Percentiles rank a stretch among this genome's conserved stretches.
These are phyloP conservation scores for Leiothrix lutea DNA, from an alignment of 2,113 vertebrate species.

Conservation along the genomic window DNA sequence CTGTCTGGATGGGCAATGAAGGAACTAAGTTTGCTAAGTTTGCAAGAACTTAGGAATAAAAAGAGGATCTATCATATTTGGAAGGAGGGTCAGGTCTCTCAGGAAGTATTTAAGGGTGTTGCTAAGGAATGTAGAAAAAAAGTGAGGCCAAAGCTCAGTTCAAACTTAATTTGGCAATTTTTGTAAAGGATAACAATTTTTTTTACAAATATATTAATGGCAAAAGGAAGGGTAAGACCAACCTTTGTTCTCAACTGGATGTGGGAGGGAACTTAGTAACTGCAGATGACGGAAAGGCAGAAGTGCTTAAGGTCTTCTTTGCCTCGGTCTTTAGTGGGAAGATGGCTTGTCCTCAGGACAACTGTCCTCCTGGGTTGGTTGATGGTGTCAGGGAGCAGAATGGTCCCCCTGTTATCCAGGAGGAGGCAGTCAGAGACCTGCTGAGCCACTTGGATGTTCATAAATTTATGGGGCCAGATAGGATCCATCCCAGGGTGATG, in stretches of 20 bases:
- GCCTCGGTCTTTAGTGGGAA: neutral
- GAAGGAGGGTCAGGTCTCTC: neutral
- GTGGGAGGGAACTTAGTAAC: accelerated
- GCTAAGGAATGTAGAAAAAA: neutral
- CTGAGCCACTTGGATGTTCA: neutral
- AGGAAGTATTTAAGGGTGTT: neutral
- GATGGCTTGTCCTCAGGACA: neutral
- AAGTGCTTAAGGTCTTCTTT: neutral
- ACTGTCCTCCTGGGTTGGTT: neutral
- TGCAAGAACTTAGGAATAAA: neutral
- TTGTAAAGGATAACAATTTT: neutral
- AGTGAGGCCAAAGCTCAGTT: neutral
- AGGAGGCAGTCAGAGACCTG: neutral
- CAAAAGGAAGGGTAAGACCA: neutral
- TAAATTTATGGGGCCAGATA: neutral
- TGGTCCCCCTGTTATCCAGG: too few species aligned
- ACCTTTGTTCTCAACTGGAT: neutral
- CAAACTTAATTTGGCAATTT: neutral
- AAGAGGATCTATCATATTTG: neutral
- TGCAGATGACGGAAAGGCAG: neutral
- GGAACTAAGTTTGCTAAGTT: too few species aligned
- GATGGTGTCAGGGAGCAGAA: neutral
- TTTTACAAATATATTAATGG: neutral
- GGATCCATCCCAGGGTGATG: neutral
- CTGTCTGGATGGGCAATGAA: neutral